phyloP scores from a whole-genome alignment of 1,140 invertebrate species.

The Pseudachorutes palmiensis region DNA sequence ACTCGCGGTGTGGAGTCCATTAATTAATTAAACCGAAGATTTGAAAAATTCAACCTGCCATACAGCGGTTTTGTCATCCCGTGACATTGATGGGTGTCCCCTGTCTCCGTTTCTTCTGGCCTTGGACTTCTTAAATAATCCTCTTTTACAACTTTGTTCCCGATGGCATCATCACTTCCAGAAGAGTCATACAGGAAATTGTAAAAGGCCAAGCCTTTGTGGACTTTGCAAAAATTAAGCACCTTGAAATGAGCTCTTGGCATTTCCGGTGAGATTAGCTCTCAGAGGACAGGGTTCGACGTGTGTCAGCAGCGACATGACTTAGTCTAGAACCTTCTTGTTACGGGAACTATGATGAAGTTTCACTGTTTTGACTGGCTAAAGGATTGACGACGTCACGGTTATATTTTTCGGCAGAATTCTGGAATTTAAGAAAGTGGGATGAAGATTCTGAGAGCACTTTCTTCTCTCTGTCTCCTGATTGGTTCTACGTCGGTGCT shows the following conservation, averaged over 20 bases:
- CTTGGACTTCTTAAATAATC: no score
- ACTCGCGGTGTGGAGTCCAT: neutral
- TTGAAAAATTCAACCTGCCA: neutral
- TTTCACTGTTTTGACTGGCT: neutral
- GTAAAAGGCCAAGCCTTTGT: neutral
- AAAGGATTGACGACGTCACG: no score
- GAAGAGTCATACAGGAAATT: neutral
- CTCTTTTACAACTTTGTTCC: no score
- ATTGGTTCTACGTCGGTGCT: neutral
- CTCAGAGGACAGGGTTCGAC: no score
- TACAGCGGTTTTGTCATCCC: neutral
- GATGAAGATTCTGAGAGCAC: neutral
- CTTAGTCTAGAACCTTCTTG: no score
- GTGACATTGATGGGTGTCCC: neutral
- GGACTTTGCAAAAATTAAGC: neutral
- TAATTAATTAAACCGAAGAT: slow-evolving; percentile 4
- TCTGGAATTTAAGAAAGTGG: neutral
- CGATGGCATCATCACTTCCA: neutral
- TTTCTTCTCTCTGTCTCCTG: neutral
- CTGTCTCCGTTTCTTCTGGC: neutral
- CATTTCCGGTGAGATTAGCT: neutral
- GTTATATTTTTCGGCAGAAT: neutral
- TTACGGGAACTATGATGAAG: no score
- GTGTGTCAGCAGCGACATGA: no score
- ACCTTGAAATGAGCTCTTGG: neutral